Evolutionary conservation across 1,140 invertebrate genomes (phyloP).

Genomic region (Drosophila nebulosa): DNA sequence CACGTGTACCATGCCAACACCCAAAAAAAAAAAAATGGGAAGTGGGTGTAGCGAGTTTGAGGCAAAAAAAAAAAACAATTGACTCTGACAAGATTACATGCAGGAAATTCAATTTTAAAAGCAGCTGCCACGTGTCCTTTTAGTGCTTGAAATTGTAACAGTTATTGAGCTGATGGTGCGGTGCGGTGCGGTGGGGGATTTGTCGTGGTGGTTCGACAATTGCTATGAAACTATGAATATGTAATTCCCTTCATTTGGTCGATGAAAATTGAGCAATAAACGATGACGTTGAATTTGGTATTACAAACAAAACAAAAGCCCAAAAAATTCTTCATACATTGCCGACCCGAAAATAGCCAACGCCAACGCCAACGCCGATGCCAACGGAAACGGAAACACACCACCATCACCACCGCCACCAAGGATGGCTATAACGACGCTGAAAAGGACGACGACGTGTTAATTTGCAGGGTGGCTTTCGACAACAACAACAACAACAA

Average conservation of each 20-base stretch:
- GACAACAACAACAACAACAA: not conserved
- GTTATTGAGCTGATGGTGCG: slow-evolving; percentile 47
- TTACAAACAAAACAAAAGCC: slow-evolving; percentile 65
- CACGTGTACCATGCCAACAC: slow-evolving; percentile 5
- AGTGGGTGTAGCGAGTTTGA: slow-evolving; percentile 3
- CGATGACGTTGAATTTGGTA: slow-evolving; percentile 57
- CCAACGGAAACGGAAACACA: slow-evolving; percentile 60
- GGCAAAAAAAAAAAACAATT: slow-evolving; percentile 78
- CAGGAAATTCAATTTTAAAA: slow-evolving; percentile 81
- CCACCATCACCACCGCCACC: slow-evolving; percentile 44
- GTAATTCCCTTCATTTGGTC: slow-evolving; percentile 53
- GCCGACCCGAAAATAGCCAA: not conserved
- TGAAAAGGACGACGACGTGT: slow-evolving; percentile 44
- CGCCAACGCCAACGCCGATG: not conserved
- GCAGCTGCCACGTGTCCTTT: slow-evolving; percentile 81
- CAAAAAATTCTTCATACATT: not conserved
- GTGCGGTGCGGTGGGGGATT: slow-evolving; percentile 21
- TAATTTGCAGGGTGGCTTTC: slow-evolving; percentile 69
- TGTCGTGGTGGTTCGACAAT: not conserved
- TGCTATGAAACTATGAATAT: slow-evolving; percentile 58
- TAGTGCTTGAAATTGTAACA: slow-evolving; percentile 80
- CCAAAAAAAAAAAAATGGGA: slow-evolving; percentile 18
- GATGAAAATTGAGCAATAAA: slow-evolving; percentile 70
- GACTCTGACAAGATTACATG: slow-evolving; percentile 80
- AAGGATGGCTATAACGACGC: not conserved